These are phyloP conservation scores for Leiothrix lutea DNA, from an alignment of 2,113 vertebrate species.

Conservation along the genomic window DNA sequence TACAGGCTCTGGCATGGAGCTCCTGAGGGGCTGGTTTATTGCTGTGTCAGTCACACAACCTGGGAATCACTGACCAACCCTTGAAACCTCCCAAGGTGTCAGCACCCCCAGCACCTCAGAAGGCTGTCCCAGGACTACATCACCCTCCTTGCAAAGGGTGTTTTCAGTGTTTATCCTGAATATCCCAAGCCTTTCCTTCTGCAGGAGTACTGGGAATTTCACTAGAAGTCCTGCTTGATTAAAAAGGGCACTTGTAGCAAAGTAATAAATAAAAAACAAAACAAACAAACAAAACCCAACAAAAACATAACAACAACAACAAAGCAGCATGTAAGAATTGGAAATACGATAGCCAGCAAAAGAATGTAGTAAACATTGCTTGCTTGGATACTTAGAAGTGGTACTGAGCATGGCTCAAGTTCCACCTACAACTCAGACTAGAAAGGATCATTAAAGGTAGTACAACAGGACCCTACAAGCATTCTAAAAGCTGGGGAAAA, in stretches of 20 bases:
- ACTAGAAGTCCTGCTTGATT: neutral
- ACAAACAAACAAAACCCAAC: no score
- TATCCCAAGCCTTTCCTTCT: neutral
- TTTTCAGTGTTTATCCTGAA: neutral
- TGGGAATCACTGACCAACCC: fast-evolving
- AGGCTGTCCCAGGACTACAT: neutral
- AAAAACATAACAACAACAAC: neutral
- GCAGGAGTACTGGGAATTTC: neutral
- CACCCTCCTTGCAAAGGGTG: neutral
- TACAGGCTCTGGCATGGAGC: neutral
- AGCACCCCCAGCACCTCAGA: fast-evolving
- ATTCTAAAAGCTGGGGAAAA: neutral
- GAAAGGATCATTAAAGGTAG: neutral
- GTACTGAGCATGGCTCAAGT: neutral
- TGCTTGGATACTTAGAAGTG: neutral
- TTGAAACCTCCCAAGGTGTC: neutral
- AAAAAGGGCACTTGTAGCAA: neutral
- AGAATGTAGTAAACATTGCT: neutral
- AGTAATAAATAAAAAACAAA: neutral
- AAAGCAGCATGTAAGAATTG: neutral
- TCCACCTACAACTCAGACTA: neutral
- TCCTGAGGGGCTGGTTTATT: neutral
- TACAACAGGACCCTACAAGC: neutral
- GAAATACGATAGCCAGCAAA: neutral
- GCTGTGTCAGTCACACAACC: neutral